phyloP scores from a whole-genome alignment of 2,113 vertebrate species.

The Coryphaenoides rupestris region DNA sequence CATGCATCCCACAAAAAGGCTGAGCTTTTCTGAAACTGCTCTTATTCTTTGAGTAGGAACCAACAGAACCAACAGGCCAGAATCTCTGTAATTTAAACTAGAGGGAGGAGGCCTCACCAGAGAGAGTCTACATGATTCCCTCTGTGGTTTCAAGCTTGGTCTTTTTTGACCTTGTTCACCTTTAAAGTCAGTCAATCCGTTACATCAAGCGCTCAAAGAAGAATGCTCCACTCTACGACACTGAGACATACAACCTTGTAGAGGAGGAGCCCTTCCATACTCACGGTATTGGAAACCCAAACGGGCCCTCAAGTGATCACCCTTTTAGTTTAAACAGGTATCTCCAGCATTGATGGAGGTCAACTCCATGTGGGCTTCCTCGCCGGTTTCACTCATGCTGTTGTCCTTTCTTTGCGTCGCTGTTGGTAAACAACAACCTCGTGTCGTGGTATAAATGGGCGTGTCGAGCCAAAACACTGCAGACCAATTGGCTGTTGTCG shows the following conservation, averaged over 20 bases:
- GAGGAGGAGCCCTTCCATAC: conserved; percentile 32
- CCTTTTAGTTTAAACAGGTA: conserved; percentile 52
- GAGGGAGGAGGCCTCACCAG: not conserved
- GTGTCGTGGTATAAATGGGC: conserved; percentile 63
- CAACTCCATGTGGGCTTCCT: conserved; percentile 45
- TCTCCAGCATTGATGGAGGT: conserved; percentile 51
- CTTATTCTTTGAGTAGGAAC: conserved; percentile 11
- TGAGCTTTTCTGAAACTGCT: not conserved
- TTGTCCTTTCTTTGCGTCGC: no score
- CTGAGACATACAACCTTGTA: conserved; percentile 13
- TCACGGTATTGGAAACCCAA: conserved; percentile 43
- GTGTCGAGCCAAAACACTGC: no score
- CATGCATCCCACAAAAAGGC: conserved; percentile 19
- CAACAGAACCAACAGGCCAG: not conserved
- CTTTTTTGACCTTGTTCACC: conserved; percentile 16
- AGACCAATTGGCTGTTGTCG: no score
- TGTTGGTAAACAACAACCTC: no score
- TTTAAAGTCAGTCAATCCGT: conserved; percentile 21
- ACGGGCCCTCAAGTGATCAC: conserved; percentile 39
- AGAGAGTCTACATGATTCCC: not conserved
- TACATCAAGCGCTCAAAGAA: conserved; percentile 19
- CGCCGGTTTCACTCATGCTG: no score
- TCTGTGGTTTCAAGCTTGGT: conserved; percentile 7
- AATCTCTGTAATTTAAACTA: conserved; percentile 3
- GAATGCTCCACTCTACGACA: conserved; percentile 1